Percentiles rank a stretch among this genome's conserved stretches.
phyloP scores from a whole-genome alignment of 2,888 invertebrate species.

The Lamellibrachia satsuma region DNA sequence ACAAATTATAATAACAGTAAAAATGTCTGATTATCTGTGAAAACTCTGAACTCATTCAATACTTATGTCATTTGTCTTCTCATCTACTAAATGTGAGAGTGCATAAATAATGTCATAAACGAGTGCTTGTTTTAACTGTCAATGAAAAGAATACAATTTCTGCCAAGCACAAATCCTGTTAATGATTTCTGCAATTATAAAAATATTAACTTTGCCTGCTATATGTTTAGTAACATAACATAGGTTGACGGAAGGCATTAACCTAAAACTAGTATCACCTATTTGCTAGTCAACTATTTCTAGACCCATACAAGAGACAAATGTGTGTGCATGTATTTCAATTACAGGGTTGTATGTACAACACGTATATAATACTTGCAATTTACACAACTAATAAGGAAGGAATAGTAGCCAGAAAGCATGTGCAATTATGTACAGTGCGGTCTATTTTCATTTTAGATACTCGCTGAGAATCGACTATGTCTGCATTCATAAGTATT shows the following conservation, averaged over 20 bases:
- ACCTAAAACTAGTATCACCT: too few relatives aligned
- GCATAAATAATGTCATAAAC: not conserved
- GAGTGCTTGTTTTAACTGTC: not conserved
- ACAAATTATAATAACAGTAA: not conserved
- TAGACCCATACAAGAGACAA: not conserved
- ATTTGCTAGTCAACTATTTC: not conserved
- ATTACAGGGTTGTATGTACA: not conserved
- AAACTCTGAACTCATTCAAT: not conserved
- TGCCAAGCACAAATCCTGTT: not conserved
- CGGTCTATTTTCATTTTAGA: not conserved
- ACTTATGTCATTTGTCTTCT: not conserved
- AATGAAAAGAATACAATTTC: not conserved
- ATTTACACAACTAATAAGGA: not conserved
- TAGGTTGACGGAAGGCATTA: too few relatives aligned
- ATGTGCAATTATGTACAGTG: not conserved
- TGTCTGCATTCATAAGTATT: not conserved
- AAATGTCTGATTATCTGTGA: not conserved
- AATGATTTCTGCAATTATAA: too few relatives aligned
- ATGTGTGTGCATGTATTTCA: not conserved
- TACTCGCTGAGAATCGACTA: not conserved
- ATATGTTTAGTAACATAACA: too few relatives aligned
- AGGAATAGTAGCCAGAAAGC: not conserved
- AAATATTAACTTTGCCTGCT: too few relatives aligned
- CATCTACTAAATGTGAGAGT: not conserved
- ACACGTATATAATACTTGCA: not conserved